Evolutionary conservation across 2,113 vertebrate genomes (phyloP).

Genomic region (Callionymus lyra): DNA sequence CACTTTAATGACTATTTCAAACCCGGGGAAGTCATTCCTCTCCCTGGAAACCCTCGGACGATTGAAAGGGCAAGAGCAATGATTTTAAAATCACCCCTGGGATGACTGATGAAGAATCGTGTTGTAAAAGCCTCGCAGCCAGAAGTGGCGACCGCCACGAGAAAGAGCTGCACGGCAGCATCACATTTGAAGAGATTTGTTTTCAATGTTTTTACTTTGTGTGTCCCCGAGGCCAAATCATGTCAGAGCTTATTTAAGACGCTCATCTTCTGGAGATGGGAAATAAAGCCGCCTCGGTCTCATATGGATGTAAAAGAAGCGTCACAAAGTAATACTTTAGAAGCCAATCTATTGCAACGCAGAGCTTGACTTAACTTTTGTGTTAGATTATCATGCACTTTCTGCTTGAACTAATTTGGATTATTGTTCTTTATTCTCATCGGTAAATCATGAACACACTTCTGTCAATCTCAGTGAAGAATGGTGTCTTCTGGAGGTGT

Average conservation of each 20-base stretch:
- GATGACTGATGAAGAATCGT: conserved; percentile 30
- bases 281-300: conserved; percentile 15
- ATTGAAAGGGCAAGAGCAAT: conserved; percentile 14
- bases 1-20: conserved; percentile 24
- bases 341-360: too few relatives aligned
- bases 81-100: conserved; percentile 27
- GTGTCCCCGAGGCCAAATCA: conserved; percentile 13
- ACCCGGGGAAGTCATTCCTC: conserved; percentile 11
- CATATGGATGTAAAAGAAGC: conserved; percentile 27
- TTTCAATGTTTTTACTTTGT: too few relatives aligned
- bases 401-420: too few relatives aligned
- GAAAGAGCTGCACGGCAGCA: conserved; percentile 5
- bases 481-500: too few relatives aligned
- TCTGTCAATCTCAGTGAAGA: too few relatives aligned
- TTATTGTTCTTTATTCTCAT: too few relatives aligned
- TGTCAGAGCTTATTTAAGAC: conserved; percentile 27
- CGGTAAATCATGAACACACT: too few relatives aligned
- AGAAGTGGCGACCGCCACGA: conserved; percentile 7
- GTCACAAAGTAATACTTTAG: too few relatives aligned
- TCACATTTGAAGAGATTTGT: too few relatives aligned
- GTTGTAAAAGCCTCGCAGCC: conserved; percentile 21
- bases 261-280: conserved; percentile 18
- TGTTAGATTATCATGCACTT: too few relatives aligned
- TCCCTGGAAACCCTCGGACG: conserved; percentile 9
- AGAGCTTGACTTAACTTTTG: too few relatives aligned